Conservation (phyloP, 1,140 invertebrate genomes). For the Lysiphlebus fabarum region DNA sequence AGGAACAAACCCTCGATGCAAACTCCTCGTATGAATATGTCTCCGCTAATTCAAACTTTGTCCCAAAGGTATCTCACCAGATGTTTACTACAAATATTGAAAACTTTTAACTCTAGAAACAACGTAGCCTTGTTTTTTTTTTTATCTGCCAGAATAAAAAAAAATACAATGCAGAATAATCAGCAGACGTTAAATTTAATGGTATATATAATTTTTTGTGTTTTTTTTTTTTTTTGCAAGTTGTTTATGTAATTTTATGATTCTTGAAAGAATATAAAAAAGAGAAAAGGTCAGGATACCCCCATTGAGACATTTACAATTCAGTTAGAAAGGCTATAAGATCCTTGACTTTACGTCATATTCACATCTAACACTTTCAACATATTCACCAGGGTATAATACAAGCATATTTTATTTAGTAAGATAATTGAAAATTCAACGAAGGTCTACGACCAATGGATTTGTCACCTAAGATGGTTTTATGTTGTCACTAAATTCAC, state of each 20-base stretch:
- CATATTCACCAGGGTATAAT: conserved; percentile 18
- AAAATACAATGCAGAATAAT: neutral
- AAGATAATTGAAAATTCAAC: conserved; percentile 47
- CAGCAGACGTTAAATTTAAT: conserved; percentile 22
- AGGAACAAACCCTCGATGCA: conserved; percentile 56
- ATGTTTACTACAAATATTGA: conserved; percentile 55
- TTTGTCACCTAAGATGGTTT: conserved; percentile 44
- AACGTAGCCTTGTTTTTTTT: neutral
- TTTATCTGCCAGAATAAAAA: neutral
- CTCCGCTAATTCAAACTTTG: conserved; percentile 57
- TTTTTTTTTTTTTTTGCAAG: conserved; percentile 29
- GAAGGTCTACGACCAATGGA: conserved; percentile 40
- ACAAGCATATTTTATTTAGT: conserved; percentile 42
- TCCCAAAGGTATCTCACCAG: conserved; percentile 48
- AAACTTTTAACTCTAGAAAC: conserved; percentile 42
- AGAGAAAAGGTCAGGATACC: conserved; percentile 14
- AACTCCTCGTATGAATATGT: conserved; percentile 58
- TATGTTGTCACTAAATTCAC: conserved; percentile 39
- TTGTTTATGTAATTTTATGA: conserved; percentile 16
- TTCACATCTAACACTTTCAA: conserved; percentile 22
- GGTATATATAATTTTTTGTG: conserved; percentile 20
- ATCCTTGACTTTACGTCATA: conserved; percentile 36
- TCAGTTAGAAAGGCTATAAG: conserved; percentile 34
- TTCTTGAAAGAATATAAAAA: neutral
- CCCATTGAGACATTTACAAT: conserved; percentile 35